Conservation (phyloP, 2,113 vertebrate genomes). For the Hipposideros armiger region DNA sequence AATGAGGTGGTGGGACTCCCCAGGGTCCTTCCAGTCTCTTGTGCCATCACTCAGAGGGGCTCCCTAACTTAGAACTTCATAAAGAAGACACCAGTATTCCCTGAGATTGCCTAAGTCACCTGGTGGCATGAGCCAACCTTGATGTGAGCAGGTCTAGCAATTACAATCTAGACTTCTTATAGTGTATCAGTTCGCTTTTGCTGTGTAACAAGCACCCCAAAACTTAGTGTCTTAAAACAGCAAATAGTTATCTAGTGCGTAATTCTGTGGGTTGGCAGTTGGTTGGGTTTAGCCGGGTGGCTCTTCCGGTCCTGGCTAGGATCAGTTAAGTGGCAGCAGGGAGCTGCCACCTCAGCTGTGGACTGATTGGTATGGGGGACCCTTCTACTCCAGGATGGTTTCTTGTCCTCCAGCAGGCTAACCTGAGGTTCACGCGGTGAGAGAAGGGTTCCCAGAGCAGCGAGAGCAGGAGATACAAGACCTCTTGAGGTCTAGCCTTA, state of each 20-base stretch:
- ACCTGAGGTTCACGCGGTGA: neutral
- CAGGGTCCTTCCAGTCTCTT: neutral
- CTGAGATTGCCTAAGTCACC: neutral
- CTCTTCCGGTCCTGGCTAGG: neutral
- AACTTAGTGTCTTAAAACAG: neutral
- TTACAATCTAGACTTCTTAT: neutral
- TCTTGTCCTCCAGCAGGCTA: neutral
- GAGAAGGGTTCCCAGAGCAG: neutral
- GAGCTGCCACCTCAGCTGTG: neutral
- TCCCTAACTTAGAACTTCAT: slow-evolving; percentile 19
- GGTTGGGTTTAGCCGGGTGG: neutral
- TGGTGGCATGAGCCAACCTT: neutral
- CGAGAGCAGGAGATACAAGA: neutral
- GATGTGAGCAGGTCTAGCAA: neutral
- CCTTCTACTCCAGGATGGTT: neutral
- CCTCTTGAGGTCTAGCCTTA: neutral
- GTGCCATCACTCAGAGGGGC: neutral
- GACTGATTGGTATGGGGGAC: neutral
- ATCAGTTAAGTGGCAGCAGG: neutral
- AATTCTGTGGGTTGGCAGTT: neutral
- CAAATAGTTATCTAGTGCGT: neutral
- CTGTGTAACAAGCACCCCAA: neutral
- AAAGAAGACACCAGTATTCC: neutral
- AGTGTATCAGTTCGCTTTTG: neutral
- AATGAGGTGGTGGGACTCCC: neutral